phyloP scores from a whole-genome alignment of 2,797 vertebrate genomes.

The Mus spretus region DNA sequence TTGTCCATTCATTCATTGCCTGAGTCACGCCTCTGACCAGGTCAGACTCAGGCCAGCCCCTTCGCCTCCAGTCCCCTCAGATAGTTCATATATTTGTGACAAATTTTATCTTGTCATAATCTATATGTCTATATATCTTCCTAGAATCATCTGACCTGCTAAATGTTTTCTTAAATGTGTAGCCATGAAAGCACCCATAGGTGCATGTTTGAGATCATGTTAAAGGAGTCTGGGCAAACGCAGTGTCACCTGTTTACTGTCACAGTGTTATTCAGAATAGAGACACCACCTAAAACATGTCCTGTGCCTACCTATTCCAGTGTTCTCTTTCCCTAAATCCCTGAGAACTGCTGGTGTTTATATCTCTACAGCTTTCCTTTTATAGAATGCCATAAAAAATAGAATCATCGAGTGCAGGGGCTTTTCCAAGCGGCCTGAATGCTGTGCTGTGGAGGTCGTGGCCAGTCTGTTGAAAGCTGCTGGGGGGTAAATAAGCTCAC shows the following conservation, averaged over 20 bases:
- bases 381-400: slow-evolving; percentile 37
- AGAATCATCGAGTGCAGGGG: background rate
- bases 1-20: background rate
- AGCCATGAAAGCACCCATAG: background rate
- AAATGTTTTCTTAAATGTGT: background rate
- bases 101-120: background rate
- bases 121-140: background rate
- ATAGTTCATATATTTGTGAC: background rate
- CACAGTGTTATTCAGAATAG: background rate
- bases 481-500: background rate
- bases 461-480: background rate
- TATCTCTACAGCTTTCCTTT: slow-evolving; percentile 5
- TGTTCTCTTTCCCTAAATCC: background rate
- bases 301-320: background rate
- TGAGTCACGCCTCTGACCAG: background rate
- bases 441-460: background rate
- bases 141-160: background rate
- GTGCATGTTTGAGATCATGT: background rate
- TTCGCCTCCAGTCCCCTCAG: background rate
- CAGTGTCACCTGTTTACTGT: background rate
- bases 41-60: background rate
- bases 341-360: background rate
- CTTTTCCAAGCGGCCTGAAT: background rate
- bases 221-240: background rate
- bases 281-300: background rate